A percentile compares a stretch with the other conserved stretches of the same genome.
These are phyloP conservation scores for Lipotes vexillifer DNA, from an alignment of 2,113 vertebrate species.

Conservation along the genomic window DNA sequence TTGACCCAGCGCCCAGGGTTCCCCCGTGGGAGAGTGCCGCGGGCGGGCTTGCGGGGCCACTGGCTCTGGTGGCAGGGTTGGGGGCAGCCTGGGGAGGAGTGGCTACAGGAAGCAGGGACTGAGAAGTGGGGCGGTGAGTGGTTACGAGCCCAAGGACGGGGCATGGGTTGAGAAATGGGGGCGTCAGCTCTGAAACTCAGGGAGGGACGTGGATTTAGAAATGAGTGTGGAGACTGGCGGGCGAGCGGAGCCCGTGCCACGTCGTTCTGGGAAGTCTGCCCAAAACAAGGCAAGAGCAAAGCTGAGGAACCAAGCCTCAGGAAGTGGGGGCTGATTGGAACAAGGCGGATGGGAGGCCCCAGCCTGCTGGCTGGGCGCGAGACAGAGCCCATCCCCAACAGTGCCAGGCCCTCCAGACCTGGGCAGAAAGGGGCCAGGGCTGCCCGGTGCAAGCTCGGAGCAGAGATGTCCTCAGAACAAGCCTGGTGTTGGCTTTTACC, in stretches of 20 bases:
- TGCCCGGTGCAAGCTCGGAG: not conserved
- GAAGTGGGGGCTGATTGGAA: not conserved
- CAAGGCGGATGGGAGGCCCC: not conserved
- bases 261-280: not conserved
- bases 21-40: rapidly evolving
- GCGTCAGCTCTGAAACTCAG: not conserved
- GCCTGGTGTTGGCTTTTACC: not conserved
- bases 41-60: too few relatives aligned
- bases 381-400: not conserved
- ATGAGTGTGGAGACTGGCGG: not conserved
- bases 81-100: not conserved
- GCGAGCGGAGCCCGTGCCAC: not conserved
- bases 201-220: not conserved
- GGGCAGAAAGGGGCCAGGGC: not conserved
- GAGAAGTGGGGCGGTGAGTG: not conserved
- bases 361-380: not conserved
- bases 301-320: not conserved
- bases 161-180: not conserved
- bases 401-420: not conserved
- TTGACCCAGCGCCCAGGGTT: rapidly evolving
- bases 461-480: rapidly evolving
- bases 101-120: not conserved
- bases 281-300: not conserved
- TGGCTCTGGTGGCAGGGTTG: rapidly evolving
- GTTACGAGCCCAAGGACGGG: not conserved